Evolutionary conservation across 2,113 vertebrate species (phyloP).

Genomic region (Paralichthys olivaceus): DNA sequence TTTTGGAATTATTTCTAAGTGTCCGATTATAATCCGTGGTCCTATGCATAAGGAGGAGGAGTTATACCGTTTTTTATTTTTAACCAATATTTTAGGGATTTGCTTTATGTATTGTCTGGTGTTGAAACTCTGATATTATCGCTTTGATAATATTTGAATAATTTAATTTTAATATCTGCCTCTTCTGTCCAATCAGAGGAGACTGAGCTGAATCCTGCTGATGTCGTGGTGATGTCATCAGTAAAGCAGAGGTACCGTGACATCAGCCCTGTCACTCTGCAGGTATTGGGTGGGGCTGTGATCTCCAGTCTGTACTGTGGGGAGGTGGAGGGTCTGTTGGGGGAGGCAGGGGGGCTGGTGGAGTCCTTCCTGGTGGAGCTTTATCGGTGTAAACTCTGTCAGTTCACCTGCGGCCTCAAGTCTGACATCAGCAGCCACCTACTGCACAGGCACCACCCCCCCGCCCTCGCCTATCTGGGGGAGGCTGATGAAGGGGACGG

Average conservation of each 20-base stretch:
- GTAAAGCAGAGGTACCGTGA: constrained; percentile 50
- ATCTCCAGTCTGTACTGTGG: constrained; percentile 66
- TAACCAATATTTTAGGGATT: too few species aligned
- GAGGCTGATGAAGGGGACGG: fast-evolving
- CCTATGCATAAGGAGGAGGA: too few species aligned
- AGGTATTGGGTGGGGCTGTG: constrained; percentile 37
- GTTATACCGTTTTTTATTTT: too few species aligned
- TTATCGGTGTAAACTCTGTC: constrained; percentile 73
- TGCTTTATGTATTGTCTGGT: too few species aligned
- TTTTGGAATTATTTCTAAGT: too few species aligned
- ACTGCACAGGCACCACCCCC: constrained; percentile 21
- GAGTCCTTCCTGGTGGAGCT: constrained; percentile 80
- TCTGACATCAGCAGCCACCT: constrained; percentile 67
- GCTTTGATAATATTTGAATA: too few species aligned
- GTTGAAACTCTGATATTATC: too few species aligned
- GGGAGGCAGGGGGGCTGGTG: constrained; percentile 54
- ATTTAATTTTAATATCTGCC: too few species aligned
- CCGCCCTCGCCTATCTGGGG: neutral
- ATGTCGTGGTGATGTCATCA: constrained; percentile 36
- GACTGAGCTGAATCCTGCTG: neutral
- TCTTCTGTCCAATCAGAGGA: neutral
- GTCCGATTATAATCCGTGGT: too few species aligned
- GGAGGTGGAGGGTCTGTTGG: constrained; percentile 57
- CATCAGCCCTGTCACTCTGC: constrained; percentile 55
- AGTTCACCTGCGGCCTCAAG: constrained; percentile 75